These are phyloP conservation scores for Neosilurus mollespiculum DNA, from an alignment of 2,797 vertebrate species.

Conservation along the genomic window DNA sequence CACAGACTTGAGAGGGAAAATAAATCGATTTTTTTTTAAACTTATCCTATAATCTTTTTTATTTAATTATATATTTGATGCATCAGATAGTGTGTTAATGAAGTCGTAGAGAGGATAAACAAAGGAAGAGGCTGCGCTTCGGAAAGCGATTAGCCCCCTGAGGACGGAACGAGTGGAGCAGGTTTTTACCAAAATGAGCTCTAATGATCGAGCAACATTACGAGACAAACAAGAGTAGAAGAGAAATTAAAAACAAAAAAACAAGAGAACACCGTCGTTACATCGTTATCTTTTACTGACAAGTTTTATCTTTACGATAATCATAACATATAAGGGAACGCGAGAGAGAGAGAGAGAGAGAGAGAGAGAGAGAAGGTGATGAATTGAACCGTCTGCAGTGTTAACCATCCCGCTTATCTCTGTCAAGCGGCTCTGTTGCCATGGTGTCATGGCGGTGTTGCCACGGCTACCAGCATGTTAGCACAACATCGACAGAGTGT, in stretches of 20 bases:
- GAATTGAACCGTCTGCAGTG: constrained; percentile 45
- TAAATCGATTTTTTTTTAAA: background rate
- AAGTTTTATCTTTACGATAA: background rate
- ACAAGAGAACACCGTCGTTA: constrained; percentile 25
- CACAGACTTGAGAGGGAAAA: background rate
- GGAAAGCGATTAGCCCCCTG: constrained; percentile 51
- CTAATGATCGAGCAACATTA: constrained; percentile 31
- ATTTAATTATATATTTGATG: background rate
- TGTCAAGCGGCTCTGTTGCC: constrained; percentile 54
- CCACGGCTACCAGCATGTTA: constrained; percentile 55
- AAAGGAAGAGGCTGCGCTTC: constrained; percentile 51
- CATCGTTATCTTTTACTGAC: background rate
- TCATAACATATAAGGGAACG: background rate
- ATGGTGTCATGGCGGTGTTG: constrained; percentile 56
- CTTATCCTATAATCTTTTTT: background rate
- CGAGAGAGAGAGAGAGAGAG: background rate
- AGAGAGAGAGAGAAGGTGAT: constrained; percentile 30
- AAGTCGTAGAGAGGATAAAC: constrained; percentile 51
- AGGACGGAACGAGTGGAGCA: constrained; percentile 35
- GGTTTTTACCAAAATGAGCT: background rate
- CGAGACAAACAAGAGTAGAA: constrained; percentile 10
- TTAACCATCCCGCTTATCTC: constrained; percentile 56
- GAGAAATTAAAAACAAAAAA: background rate
- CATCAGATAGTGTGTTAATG: constrained; percentile 25
- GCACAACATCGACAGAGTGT: constrained; percentile 54